Conservation (phyloP, 2,888 invertebrate species). For the Cephus spinipes region DNA sequence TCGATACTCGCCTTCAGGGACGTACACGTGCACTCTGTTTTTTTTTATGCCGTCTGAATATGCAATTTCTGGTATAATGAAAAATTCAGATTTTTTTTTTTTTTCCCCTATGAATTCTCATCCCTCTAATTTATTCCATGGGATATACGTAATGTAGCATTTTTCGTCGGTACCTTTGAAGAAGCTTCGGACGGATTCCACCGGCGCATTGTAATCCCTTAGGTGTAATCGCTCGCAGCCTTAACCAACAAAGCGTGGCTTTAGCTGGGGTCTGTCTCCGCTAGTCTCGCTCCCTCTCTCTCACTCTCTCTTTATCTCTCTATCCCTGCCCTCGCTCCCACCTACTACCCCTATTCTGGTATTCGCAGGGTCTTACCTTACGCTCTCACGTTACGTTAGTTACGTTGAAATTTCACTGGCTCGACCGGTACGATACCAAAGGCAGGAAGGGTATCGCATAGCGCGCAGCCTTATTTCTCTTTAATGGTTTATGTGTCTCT, state of each 20-base stretch:
- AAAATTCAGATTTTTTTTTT: neutral
- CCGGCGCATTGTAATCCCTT: neutral
- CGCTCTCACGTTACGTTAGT: slow-evolving; percentile 21
- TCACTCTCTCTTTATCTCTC: neutral
- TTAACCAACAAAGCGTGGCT: slow-evolving; percentile 23
- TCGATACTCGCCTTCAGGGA: neutral
- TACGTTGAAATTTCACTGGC: slow-evolving; percentile 31
- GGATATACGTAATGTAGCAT: neutral
- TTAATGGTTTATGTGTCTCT: neutral
- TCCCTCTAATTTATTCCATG: neutral
- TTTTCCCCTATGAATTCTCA: neutral
- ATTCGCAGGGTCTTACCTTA: slow-evolving; percentile 17
- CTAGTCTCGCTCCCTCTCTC: neutral
- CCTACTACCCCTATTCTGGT: slow-evolving; percentile 20
- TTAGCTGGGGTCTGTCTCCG: slow-evolving; percentile 18
- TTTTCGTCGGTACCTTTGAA: neutral
- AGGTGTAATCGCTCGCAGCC: neutral
- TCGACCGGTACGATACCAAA: slow-evolving; percentile 24
- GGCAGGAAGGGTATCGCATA: neutral
- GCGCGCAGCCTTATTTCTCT: neutral
- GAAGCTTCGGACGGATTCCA: neutral
- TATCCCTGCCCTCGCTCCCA: neutral
- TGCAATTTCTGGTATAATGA: neutral
- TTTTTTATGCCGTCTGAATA: neutral
- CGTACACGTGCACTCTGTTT: neutral